A percentile compares a stretch with the other conserved stretches of the same genome.
phyloP scores from a whole-genome alignment of 2,888 invertebrate species.

The Sminthurides aquaticus region DNA sequence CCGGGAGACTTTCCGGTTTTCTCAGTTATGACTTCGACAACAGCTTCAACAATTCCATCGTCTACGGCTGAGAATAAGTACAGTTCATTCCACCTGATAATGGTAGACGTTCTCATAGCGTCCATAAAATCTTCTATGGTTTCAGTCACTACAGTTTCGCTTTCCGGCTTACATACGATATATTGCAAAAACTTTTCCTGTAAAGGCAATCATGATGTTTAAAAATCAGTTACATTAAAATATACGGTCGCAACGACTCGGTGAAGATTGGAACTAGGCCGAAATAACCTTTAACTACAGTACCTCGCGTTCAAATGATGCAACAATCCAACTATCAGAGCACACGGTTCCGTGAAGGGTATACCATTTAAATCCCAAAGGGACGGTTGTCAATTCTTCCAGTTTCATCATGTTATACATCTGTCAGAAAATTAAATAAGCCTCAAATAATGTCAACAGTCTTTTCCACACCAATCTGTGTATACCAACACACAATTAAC shows the following conservation, averaged over 20 bases:
- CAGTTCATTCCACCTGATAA: neutral
- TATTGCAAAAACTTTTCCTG: neutral
- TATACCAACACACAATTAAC: neutral
- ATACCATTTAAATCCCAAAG: neutral
- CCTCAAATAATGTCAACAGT: neutral
- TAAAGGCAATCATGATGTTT: too few relatives aligned
- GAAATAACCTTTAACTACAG: neutral
- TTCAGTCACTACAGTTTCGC: neutral
- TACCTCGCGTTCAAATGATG: neutral
- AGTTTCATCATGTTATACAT: slow-evolving; percentile 7
- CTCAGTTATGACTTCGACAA: neutral
- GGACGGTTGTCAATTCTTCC: neutral
- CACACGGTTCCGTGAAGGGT: neutral
- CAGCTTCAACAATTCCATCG: neutral
- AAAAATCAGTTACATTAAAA: neutral
- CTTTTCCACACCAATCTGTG: too few relatives aligned
- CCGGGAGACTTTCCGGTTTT: neutral
- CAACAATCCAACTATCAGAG: slow-evolving; percentile 5
- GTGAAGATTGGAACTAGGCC: neutral
- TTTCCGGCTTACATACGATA: neutral
- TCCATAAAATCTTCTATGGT: neutral
- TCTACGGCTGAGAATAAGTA: neutral
- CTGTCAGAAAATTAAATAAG: neutral
- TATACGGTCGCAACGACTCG: neutral
- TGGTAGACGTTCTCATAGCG: neutral